Evolutionary conservation across 2,888 invertebrate genomes (phyloP).

Genomic region (Meloe dianella): DNA sequence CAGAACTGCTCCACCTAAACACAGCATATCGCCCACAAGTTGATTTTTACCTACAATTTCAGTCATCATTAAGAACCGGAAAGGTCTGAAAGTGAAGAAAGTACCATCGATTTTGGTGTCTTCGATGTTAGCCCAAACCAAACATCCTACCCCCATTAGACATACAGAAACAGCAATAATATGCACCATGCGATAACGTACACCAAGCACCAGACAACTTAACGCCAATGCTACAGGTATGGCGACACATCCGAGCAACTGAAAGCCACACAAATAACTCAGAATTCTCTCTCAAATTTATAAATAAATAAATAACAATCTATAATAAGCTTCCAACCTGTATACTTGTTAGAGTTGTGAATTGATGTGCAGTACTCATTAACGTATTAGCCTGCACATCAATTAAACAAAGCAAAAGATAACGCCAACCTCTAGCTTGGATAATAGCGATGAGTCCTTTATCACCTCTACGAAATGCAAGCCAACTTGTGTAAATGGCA

Average conservation of each 20-base stretch:
- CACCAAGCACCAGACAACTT: slow-evolving; percentile 78
- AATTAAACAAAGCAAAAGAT: slow-evolving; percentile 75
- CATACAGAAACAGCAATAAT: slow-evolving; percentile 81
- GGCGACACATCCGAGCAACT: slow-evolving; percentile 85
- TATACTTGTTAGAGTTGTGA: slow-evolving; percentile 74
- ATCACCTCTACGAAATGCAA: slow-evolving; percentile 73
- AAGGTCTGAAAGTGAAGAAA: background rate
- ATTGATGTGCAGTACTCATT: slow-evolving; percentile 80
- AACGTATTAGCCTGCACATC: slow-evolving; percentile 89
- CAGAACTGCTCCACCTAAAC: slow-evolving; percentile 76
- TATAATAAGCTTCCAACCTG: slow-evolving; percentile 62
- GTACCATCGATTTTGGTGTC: slow-evolving; percentile 70
- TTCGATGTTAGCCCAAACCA: slow-evolving; percentile 84
- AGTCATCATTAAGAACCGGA: background rate
- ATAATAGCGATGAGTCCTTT: slow-evolving; percentile 68
- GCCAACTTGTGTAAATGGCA: slow-evolving; percentile 76
- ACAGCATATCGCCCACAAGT: slow-evolving; percentile 82
- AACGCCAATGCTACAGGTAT: slow-evolving; percentile 81
- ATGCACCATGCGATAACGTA: slow-evolving; percentile 76
- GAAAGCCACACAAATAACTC: slow-evolving; percentile 56
- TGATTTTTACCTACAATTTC: slow-evolving; percentile 74
- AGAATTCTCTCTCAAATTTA: too few species aligned
- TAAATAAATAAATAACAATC: slow-evolving; percentile 14
- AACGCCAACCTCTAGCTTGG: slow-evolving; percentile 76
- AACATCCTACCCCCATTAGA: slow-evolving; percentile 80